These are phyloP conservation scores for Agrilus planipennis DNA, from an alignment of 1,140 invertebrate genomes.

Conservation along the genomic window DNA sequence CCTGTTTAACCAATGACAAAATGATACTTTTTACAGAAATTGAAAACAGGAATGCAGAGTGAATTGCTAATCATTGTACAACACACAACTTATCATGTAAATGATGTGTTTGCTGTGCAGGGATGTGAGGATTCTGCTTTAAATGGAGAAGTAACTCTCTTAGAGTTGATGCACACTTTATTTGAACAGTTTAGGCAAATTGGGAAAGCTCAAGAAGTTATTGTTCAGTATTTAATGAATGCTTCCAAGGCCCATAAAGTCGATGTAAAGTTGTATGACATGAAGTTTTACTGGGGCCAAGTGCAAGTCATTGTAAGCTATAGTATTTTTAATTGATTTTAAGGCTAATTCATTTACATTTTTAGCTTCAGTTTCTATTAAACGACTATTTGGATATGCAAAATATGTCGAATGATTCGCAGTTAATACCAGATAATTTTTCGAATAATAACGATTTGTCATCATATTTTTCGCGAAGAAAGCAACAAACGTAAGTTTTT, in stretches of 20 bases:
- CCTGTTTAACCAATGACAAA: not conserved
- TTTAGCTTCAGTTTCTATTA: slow-evolving; percentile 61
- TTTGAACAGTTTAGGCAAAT: slow-evolving; percentile 65
- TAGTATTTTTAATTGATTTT: slow-evolving; percentile 1
- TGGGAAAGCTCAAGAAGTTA: slow-evolving; percentile 52
- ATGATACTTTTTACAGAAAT: slow-evolving; percentile 50
- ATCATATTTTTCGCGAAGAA: slow-evolving; percentile 52
- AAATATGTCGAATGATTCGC: slow-evolving; percentile 47
- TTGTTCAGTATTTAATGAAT: slow-evolving; percentile 49
- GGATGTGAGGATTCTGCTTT: slow-evolving; percentile 16
- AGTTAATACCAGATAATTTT: slow-evolving; percentile 41
- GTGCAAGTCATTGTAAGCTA: slow-evolving; percentile 71
- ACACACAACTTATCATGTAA: slow-evolving; percentile 62
- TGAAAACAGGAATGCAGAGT: slow-evolving; percentile 70
- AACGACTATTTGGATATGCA: slow-evolving; percentile 77
- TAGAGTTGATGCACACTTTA: slow-evolving; percentile 49
- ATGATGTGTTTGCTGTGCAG: slow-evolving; percentile 38
- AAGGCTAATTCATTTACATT: not conserved
- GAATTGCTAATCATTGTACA: slow-evolving; percentile 68
- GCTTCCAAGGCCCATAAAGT: slow-evolving; percentile 43
- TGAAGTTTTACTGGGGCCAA: slow-evolving; percentile 78
- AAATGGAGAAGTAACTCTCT: slow-evolving; percentile 33
- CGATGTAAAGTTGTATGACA: slow-evolving; percentile 53
- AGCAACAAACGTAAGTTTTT: slow-evolving; percentile 42
- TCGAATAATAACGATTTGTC: slow-evolving; percentile 51